Evolutionary conservation across 2,888 invertebrate genomes (phyloP).

Genomic region (Phoenoteleia sp.): DNA sequence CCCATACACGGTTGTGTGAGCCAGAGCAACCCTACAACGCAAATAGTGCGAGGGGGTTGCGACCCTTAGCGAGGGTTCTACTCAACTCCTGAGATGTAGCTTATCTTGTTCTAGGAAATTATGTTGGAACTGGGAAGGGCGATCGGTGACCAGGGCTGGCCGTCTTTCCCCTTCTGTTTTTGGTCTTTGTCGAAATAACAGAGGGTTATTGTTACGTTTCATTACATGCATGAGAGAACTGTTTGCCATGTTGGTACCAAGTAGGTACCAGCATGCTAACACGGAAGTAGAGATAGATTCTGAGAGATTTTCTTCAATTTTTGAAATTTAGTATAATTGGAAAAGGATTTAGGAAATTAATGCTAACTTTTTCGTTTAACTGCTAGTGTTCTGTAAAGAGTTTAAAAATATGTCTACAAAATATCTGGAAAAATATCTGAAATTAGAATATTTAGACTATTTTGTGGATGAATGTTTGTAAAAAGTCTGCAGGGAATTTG

Average conservation of each 20-base stretch:
- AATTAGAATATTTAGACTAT: no score
- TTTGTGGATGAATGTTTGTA: no score
- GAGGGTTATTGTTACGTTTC: slow-evolving; percentile 77
- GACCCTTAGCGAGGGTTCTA: slow-evolving; percentile 67
- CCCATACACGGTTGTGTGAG: slow-evolving; percentile 25
- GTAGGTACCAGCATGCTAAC: neutral
- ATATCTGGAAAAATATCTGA: no score
- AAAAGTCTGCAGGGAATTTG: no score
- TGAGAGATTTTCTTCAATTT: no score
- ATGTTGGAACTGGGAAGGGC: slow-evolving; percentile 83
- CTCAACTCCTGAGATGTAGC: slow-evolving; percentile 78
- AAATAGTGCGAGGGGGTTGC: slow-evolving; percentile 75
- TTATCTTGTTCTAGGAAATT: slow-evolving; percentile 85
- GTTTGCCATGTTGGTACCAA: slow-evolving; percentile 68
- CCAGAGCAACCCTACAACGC: slow-evolving; percentile 73
- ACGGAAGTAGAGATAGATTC: no score
- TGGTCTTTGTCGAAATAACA: slow-evolving; percentile 26
- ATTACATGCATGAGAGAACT: slow-evolving; percentile 70
- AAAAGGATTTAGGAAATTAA: no score
- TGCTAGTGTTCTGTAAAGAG: no score
- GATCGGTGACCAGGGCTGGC: slow-evolving; percentile 73
- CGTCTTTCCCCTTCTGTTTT: slow-evolving; percentile 77
- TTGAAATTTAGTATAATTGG: no score
- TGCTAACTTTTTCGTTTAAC: no score
- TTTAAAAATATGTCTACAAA: no score